phyloP scores from a whole-genome alignment of 2,888 invertebrate species.

The Ormia ochracea region DNA sequence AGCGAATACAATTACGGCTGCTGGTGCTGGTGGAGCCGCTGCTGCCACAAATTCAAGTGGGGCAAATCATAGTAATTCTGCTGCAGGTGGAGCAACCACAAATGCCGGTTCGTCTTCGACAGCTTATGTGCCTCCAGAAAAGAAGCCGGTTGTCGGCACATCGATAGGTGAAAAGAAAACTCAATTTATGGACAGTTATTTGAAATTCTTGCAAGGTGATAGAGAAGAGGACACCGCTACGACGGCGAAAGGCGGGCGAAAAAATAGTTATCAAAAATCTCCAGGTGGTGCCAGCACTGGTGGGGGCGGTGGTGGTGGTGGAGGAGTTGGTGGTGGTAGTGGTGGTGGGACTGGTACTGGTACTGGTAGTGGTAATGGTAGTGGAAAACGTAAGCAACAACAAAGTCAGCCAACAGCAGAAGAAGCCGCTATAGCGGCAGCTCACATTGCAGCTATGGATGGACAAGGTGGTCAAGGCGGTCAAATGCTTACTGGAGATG shows the following conservation, averaged over 20 bases:
- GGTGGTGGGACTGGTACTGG: no score
- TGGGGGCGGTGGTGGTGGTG: conserved; percentile 32
- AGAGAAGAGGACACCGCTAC: conserved; percentile 89
- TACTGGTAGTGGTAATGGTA: conserved; percentile 42
- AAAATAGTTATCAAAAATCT: conserved; percentile 72
- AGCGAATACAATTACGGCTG: conserved; percentile 33
- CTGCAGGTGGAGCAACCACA: conserved; percentile 63
- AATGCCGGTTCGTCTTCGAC: conserved; percentile 46
- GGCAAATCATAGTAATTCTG: conserved; percentile 51
- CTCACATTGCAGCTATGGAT: conserved; percentile 61
- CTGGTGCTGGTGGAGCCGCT: conserved; percentile 63
- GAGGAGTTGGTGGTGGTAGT: conserved; percentile 43
- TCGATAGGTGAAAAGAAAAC: conserved; percentile 76
- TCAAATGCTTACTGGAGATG: conserved; percentile 69
- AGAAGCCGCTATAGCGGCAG: conserved; percentile 63
- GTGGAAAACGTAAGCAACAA: conserved; percentile 61
- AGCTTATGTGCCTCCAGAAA: conserved; percentile 67
- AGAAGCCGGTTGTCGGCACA: conserved; percentile 72
- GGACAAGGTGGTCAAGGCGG: conserved; percentile 47
- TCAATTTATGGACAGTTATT: conserved; percentile 91
- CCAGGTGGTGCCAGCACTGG: conserved; percentile 57
- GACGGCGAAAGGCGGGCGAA: conserved; percentile 75
- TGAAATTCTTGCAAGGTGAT: conserved; percentile 86
- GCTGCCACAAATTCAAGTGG: conserved; percentile 57
- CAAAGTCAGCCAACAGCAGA: conserved; percentile 39